These are phyloP conservation scores for Sinodicranocentrus sp. DNA, from an alignment of 2,888 invertebrate species.

Conservation along the genomic window DNA sequence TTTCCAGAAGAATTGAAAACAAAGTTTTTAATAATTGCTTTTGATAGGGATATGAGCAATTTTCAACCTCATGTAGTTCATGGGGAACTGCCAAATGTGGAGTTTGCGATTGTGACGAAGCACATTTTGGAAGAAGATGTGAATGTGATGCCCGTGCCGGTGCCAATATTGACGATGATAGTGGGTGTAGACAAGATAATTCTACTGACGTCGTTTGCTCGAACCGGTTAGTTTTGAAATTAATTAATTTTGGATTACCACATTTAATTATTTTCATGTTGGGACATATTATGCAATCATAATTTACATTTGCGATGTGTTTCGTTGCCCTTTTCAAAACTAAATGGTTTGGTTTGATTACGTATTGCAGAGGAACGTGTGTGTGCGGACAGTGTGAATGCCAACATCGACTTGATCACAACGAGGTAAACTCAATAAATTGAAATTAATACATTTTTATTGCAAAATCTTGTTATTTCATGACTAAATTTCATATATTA, in stretches of 20 bases:
- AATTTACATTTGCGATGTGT: too few relatives aligned
- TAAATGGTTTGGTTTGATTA: constrained; percentile 18
- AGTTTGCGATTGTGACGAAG: constrained; percentile 78
- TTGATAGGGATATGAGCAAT: constrained; percentile 31
- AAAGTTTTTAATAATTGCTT: not conserved
- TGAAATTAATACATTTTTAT: not conserved
- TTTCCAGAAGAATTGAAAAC: not conserved
- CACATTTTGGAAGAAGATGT: constrained; percentile 78
- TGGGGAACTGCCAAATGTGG: constrained; percentile 63
- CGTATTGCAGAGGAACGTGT: constrained; percentile 79
- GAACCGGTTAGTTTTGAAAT: constrained; percentile 45
- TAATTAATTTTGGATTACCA: too few relatives aligned
- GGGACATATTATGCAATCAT: not conserved
- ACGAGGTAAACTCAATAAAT: constrained; percentile 54
- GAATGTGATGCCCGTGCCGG: constrained; percentile 76
- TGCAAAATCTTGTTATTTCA: not conserved
- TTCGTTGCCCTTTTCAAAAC: too few relatives aligned
- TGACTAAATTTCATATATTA: not conserved
- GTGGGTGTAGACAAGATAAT: constrained; percentile 36
- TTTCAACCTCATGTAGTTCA: constrained; percentile 39
- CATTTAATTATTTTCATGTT: not conserved
- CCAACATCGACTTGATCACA: constrained; percentile 47
- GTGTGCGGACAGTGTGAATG: constrained; percentile 81
- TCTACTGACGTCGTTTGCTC: constrained; percentile 68
- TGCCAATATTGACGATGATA: constrained; percentile 54